A percentile compares a stretch with the other conserved stretches of the same genome.
Conservation (phyloP, 2,888 invertebrate species). For the Zonitis immaculata region DNA sequence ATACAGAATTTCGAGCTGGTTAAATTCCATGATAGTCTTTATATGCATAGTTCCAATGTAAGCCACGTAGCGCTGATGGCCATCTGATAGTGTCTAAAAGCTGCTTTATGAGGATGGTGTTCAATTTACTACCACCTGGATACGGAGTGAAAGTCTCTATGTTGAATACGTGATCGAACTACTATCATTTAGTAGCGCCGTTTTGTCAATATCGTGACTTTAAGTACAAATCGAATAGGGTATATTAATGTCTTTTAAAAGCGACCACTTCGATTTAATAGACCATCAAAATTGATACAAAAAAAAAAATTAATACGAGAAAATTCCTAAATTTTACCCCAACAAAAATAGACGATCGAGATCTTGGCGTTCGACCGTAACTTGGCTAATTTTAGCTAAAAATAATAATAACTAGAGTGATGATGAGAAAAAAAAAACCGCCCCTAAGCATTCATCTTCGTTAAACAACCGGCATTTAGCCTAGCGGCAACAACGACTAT, state of each 20-base stretch:
- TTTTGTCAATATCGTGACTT: slow-evolving; percentile 46
- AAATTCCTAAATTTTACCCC: too few species aligned
- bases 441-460: slow-evolving; percentile 3
- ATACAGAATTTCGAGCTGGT: slow-evolving; percentile 22
- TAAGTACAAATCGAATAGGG: too few species aligned
- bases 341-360: background rate
- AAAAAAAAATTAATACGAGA: too few species aligned
- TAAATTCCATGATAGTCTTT: slow-evolving; percentile 25
- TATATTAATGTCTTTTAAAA: slow-evolving; percentile 30
- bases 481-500: slow-evolving; percentile 1
- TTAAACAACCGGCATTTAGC: background rate
- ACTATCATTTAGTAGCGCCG: slow-evolving; percentile 35
- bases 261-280: slow-evolving; percentile 31
- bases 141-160: slow-evolving; percentile 30
- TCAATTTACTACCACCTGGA: slow-evolving; percentile 44
- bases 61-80: slow-evolving; percentile 47
- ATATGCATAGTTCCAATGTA: slow-evolving; percentile 46
- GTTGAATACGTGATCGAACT: slow-evolving; percentile 43
- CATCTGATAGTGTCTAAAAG: slow-evolving; percentile 47
- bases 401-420: background rate
- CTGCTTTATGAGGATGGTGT: slow-evolving; percentile 46
- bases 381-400: background rate
- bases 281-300: too few species aligned
- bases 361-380: background rate
- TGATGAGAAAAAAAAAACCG: background rate